Evolutionary conservation across 2,113 vertebrate species (phyloP).

Genomic region (Sigmodon hispidus): DNA sequence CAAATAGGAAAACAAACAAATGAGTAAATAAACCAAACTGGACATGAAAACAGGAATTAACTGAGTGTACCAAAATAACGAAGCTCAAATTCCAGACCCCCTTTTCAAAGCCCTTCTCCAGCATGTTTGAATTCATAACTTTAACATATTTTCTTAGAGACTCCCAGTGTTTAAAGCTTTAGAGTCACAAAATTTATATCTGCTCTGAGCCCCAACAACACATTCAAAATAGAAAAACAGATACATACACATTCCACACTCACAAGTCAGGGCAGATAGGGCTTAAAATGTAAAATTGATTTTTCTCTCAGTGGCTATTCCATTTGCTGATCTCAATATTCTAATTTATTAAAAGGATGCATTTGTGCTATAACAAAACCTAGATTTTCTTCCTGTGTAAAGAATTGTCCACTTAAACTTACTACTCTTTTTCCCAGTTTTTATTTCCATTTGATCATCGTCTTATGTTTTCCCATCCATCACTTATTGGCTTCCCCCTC

Average conservation of each 20-base stretch:
- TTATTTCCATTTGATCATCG: neutral
- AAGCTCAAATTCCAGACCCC: neutral
- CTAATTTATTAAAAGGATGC: neutral
- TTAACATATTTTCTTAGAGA: slow-evolving; percentile 33
- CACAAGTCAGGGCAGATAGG: neutral
- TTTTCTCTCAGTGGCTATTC: slow-evolving; percentile 14
- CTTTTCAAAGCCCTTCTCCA: neutral
- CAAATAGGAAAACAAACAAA: neutral
- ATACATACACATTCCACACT: neutral
- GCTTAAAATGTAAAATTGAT: slow-evolving; percentile 1
- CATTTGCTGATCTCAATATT: slow-evolving; percentile 39
- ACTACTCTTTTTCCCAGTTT: neutral
- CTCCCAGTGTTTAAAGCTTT: neutral
- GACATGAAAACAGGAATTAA: neutral
- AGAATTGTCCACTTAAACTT: neutral
- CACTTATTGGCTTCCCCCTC: neutral
- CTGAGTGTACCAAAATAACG: neutral
- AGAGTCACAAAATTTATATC: slow-evolving; percentile 21
- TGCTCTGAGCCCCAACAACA: neutral
- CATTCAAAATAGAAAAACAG: neutral
- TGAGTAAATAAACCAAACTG: neutral
- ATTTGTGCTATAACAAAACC: neutral
- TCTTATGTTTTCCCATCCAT: neutral
- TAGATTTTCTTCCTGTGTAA: neutral
- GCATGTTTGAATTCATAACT: neutral